Percentiles rank a stretch among this genome's conserved stretches.
These are phyloP conservation scores for Brachionus koreanus DNA, from an alignment of 1,140 invertebrate genomes.

Conservation along the genomic window DNA sequence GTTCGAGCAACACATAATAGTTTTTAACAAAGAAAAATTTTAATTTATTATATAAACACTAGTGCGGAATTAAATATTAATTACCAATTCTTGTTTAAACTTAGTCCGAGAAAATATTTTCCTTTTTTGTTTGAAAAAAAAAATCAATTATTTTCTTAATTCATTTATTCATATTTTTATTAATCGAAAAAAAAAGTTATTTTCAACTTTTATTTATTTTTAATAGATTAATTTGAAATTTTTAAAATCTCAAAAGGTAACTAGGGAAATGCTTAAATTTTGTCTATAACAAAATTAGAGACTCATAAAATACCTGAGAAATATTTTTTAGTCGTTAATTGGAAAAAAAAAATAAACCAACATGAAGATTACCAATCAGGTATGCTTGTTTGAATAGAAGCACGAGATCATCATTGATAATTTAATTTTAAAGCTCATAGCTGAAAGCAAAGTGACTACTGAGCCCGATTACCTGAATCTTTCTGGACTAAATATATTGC, in stretches of 20 bases:
- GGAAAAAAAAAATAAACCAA: not conserved
- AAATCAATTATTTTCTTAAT: not conserved
- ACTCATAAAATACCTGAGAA: conserved; percentile 23
- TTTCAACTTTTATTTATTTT: conserved; percentile 7
- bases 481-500: conserved; percentile 46
- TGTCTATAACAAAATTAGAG: not conserved
- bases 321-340: not conserved
- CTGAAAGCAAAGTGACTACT: conserved; percentile 46
- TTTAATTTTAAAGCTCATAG: conserved; percentile 22
- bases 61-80: conserved; percentile 32
- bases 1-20: not conserved
- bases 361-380: conserved; percentile 59
- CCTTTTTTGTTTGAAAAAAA: not conserved
- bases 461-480: conserved; percentile 57
- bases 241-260: not conserved
- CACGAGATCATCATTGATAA: conserved; percentile 34
- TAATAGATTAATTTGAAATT: not conserved
- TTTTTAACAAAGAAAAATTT: not conserved
- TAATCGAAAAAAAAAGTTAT: not conserved
- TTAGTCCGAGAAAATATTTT: not conserved
- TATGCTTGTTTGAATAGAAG: conserved; percentile 60
- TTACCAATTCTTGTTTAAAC: conserved; percentile 1
- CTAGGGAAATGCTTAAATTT: conserved; percentile 36
- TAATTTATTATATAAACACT: not conserved
- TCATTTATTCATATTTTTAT: not conserved